Evolutionary conservation across 2,113 vertebrate species (phyloP), one percentile per base, ranked within the genome.

Genomic region (Rhinopomastus cyanomelas): DNA sequence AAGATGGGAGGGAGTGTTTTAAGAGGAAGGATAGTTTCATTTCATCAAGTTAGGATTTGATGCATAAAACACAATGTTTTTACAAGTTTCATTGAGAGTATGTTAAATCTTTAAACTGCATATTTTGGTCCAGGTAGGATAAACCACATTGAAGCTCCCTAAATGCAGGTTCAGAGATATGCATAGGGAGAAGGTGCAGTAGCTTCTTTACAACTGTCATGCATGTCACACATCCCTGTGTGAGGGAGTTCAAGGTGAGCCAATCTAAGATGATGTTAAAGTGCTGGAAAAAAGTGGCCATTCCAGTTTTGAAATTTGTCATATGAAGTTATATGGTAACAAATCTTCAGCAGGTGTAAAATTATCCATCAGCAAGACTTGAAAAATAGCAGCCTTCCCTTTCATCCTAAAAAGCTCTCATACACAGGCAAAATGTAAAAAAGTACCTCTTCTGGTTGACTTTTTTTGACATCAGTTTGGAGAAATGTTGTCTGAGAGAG

Each of bases 81-180:
- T 66, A 12, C 25, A 36, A 2, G 22, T 46, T 5, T 52, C 2
- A 22, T 55, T 66, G 46, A 81, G 32, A 73, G 49, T 62, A 55
- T 77, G 49, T 77, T 53, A 36, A 36, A 17, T 46, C 19, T 69
- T 69, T 90, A 25, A 89, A 39, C 9, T 12, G 2, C 56, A 18
- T 34, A 8, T 61, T 94, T 85, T 77, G 32, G 8, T 66, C 53
- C 56, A 32, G 6, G 60, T 73, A 68, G 19, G 20, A 8, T 36
- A 51, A 26, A 20, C 56, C 39, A 1, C 8, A 2, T 18, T 83
- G 36, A 18, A 77, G 25, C 21, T 81, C 32, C 0, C 0, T 44
- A 26, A 42, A 27, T 16, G 6, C 44, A 42, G 48, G 39, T 69
- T 69, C 39, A 59, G 73, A 80, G 36, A 20, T 36, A 21, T n/a